A percentile compares a stretch with the other conserved stretches of the same genome.
Conservation (phyloP, 2,888 invertebrate genomes). For the Eubasilissa splendida region DNA sequence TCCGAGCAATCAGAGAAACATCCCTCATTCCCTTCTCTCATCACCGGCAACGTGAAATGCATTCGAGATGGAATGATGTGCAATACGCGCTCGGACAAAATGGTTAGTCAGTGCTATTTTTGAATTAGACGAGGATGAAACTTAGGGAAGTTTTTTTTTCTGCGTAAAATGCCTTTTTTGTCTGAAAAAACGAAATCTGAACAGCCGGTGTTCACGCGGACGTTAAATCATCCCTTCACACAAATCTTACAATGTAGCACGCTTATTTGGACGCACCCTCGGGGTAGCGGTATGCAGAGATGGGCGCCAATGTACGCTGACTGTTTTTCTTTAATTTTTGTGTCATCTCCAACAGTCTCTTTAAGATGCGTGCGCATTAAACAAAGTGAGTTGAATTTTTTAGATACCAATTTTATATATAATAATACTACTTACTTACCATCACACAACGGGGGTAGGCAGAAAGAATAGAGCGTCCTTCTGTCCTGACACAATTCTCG, state of each 20-base stretch:
- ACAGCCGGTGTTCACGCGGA: slow-evolving; percentile 43
- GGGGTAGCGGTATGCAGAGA: too few relatives aligned
- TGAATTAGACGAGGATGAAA: slow-evolving; percentile 5
- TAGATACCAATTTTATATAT: too few relatives aligned
- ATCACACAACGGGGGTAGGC: too few relatives aligned
- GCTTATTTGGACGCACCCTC: slow-evolving; percentile 2
- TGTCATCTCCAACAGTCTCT: too few relatives aligned
- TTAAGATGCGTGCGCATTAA: too few relatives aligned
- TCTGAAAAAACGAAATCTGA: slow-evolving; percentile 43
- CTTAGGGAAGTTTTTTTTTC: slow-evolving; percentile 25
- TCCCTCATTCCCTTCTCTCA: slow-evolving; percentile 6
- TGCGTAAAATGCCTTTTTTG: slow-evolving; percentile 45
- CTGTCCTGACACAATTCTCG: too few relatives aligned
- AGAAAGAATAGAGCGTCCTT: too few relatives aligned
- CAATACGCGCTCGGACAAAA: background rate
- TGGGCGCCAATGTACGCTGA: too few relatives aligned
- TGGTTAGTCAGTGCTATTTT: background rate
- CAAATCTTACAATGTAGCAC: background rate
- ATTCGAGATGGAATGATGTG: background rate
- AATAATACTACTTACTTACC: too few relatives aligned
- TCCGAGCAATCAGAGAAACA: slow-evolving; percentile 20
- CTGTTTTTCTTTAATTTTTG: too few relatives aligned
- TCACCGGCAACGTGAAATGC: too few relatives aligned
- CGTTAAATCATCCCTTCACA: slow-evolving; percentile 16
- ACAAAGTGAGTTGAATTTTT: too few relatives aligned